Percentiles rank a stretch among this genome's conserved stretches.
These are phyloP conservation scores for Panzeria rudis DNA, from an alignment of 2,888 invertebrate species.

Conservation along the genomic window DNA sequence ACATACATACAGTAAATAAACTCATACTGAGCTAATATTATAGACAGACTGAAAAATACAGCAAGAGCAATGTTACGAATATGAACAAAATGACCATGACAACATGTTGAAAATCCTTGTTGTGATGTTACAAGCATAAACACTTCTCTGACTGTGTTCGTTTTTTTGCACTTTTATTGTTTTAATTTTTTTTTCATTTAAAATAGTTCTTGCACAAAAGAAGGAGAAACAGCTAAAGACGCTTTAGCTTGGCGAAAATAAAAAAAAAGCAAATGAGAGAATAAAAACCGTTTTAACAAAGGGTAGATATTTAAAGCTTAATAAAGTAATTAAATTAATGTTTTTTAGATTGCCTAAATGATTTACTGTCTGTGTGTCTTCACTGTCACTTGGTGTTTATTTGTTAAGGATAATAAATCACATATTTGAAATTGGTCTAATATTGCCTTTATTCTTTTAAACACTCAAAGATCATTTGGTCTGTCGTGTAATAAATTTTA, in stretches of 20 bases:
- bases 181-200: not conserved
- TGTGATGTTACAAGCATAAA: constrained; percentile 50
- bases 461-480: not conserved
- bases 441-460: not conserved
- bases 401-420: constrained; percentile 44
- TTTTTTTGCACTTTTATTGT: constrained; percentile 3
- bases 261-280: not conserved
- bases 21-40: constrained; percentile 37
- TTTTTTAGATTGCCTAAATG: constrained; percentile 69
- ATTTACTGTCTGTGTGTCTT: constrained; percentile 36
- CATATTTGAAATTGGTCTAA: constrained; percentile 30
- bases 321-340: constrained; percentile 72
- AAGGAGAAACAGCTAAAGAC: constrained; percentile 27
- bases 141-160: constrained; percentile 25
- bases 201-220: constrained; percentile 9
- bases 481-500: constrained; percentile 11
- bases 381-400: constrained; percentile 40
- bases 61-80: constrained; percentile 7
- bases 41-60: constrained; percentile 34
- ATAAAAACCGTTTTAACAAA: constrained; percentile 30
- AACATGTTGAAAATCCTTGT: constrained; percentile 70
- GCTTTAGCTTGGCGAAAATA: constrained; percentile 38
- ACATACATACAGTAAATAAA: not conserved
- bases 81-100: constrained; percentile 69
- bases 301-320: constrained; percentile 63